Conservation (phyloP, 1,140 invertebrate species). For the roundworm (Caenorhabditis elegans) region DNA sequence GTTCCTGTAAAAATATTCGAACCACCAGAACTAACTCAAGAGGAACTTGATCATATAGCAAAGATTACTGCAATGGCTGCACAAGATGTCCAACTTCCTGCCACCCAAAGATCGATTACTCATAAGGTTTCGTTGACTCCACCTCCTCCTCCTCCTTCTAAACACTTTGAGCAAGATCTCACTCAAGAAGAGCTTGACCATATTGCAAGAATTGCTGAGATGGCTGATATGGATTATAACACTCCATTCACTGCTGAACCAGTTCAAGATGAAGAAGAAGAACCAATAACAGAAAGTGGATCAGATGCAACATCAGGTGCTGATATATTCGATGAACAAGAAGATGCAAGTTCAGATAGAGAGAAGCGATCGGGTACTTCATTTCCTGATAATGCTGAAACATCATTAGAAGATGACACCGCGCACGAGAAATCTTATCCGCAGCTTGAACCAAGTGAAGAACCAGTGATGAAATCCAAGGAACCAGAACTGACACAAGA, state of each 20-base stretch:
- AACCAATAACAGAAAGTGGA: constrained; percentile 13
- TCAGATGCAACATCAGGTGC: constrained; percentile 31
- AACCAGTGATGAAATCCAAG: neutral
- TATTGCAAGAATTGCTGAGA: constrained; percentile 34
- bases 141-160: neutral
- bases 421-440: neutral
- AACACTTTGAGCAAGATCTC: constrained; percentile 11
- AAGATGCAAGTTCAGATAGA: neutral
- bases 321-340: constrained; percentile 2
- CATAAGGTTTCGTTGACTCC: neutral
- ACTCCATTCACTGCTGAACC: neutral
- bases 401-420: neutral
- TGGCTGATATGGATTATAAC: constrained; percentile 4
- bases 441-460: neutral
- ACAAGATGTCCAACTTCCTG: constrained; percentile 6
- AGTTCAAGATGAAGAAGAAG: neutral
- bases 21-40: constrained; percentile 7
- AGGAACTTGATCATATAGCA: constrained; percentile 40
- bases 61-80: constrained; percentile 16
- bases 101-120: neutral
- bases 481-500: no score
- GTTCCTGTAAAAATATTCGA: neutral
- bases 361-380: no score
- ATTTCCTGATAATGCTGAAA: no score
- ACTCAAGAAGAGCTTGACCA: constrained; percentile 45